A percentile compares a stretch with the other conserved stretches of the same genome.
phyloP scores from a whole-genome alignment of 1,140 invertebrate species.

The Gonatopus flavifemur region DNA sequence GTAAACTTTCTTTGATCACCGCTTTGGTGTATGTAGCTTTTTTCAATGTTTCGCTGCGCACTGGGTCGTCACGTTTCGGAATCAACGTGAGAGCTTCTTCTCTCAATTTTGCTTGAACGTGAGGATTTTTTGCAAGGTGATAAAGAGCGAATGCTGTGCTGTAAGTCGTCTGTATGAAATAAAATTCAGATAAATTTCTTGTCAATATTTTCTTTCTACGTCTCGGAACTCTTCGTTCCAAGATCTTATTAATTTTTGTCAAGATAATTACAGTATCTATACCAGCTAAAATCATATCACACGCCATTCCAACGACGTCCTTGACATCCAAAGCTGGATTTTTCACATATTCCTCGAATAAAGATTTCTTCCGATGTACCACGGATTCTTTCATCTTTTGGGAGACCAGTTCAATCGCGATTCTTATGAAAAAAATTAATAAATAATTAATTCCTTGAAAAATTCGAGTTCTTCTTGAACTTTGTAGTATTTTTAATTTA shows the following conservation, averaged over 20 bases:
- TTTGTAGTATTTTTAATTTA: no score
- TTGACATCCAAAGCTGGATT: constrained; percentile 70
- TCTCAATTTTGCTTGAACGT: constrained; percentile 73
- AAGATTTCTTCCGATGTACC: constrained; percentile 46
- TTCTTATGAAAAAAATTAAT: no score
- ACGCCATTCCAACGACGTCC: constrained; percentile 79
- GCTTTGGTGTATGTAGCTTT: constrained; percentile 75
- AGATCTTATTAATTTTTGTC: constrained; percentile 3
- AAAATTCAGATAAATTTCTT: constrained; percentile 1
- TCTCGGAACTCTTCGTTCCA: no score
- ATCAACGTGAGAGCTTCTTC: constrained; percentile 66
- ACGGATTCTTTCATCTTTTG: constrained; percentile 58
- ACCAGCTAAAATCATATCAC: constrained; percentile 82
- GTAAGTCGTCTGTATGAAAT: constrained; percentile 73
- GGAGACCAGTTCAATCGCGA: constrained; percentile 69
- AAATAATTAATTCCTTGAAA: no score
- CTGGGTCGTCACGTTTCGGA: constrained; percentile 49
- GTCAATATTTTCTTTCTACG: constrained; percentile 1
- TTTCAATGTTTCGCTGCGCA: constrained; percentile 64
- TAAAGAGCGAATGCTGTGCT: constrained; percentile 79
- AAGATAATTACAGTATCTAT: constrained; percentile 75
- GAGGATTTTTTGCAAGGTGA: constrained; percentile 72
- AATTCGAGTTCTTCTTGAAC: no score
- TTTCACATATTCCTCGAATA: constrained; percentile 69
- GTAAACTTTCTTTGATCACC: constrained; percentile 81